Base-by-base conservation (phyloP, 2,888 invertebrate genomes). In the Euzetes globulus region DNA sequence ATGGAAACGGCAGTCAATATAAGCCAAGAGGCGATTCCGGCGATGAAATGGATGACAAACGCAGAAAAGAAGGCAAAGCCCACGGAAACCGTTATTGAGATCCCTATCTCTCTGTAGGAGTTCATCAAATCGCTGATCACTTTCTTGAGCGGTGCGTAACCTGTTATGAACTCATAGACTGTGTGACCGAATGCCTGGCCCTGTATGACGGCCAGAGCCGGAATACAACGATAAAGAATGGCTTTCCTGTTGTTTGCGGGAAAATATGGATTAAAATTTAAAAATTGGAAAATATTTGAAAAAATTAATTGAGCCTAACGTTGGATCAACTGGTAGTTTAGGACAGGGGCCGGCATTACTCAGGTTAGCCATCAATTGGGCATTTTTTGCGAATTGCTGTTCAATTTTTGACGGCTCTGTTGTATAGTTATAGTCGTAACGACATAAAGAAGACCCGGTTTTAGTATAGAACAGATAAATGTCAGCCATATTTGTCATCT, bases 81-180 rank as follows among this genome's bases (percentile, higher is more conserved):
- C 81, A 94, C 88, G 77, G 94, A 88, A 76, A 94, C 84, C 77
- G 90, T 88, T 73, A 91, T 89, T 80, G 94, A 87, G 47, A 88
- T 88, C 71, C 92, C 86, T 84, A 96, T 91, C 82, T 91, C 89
- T 80, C 87, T 89, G 93, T 94, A 94, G 52, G 92, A 90, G 76
- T 89, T 88, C 81, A 92, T 93, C 9, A 96, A 85, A 84, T 96
- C 95, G 71, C 90, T 89, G 47, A 94, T 84, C 82, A 94, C 88
- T 84, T 94, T 92, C 83, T 94, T 92, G 79, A 93, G 87, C 45
- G 90, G 87, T 82, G 93, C 92, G 89, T 93, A 92, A 79, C 89
- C 90, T 81, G 95, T 94, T 63, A 95, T 85, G 79, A 91, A 85
- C 6, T 88, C 88, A 83, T 92, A 92, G 79, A 94, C 87, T 81